Evolutionary conservation across 1,140 invertebrate species (phyloP), one percentile per base, ranked within the genome.

Genomic region (Panagrolaimus sp.): DNA sequence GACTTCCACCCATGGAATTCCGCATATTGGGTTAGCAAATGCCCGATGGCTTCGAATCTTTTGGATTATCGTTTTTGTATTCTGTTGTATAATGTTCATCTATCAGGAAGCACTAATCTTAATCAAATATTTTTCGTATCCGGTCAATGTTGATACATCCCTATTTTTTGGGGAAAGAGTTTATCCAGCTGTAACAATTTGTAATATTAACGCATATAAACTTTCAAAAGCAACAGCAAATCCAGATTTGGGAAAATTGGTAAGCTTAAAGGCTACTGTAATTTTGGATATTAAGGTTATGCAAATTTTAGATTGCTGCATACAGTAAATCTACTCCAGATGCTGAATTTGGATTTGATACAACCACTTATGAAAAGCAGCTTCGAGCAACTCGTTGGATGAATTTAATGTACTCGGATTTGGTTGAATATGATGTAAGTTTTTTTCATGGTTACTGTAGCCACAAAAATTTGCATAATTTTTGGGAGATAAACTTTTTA

Each of bases 1-100:
- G 75, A 73, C 75, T 46, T 69, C 73, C 15, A 76, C 75, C 43
- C 75, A 76, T 65, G 75, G 75, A 0, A 45, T 76, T 8, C 75
- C 75, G 3, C 75, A 76, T 58, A 76, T 76, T 43, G 75, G 73
- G 12, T 43, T 72, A 28, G 75, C 75, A 12, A 69, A 75, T 58
- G 66, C 63, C 0, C 47, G n/a, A 8, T 66, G 55, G 68, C 38
- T 73, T n/a, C 67, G 70, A 65, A 21, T 58, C 17, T 26, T 58
- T 58, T 58, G 52, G 52, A 24, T 28, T 10, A 58, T 58, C 4
- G 28, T 58, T 58, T 58, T 58, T 21, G 21, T 21, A 4, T 12
- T 28, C 12, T 58, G 52, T 17, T n/a, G 21, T 10, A 26, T 58
- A 12, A 58, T 58, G 52, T 58, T 58, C 17, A 28, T 58, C 28